A percentile compares a stretch with the other conserved stretches of the same genome.
Conservation (phyloP, 2,888 invertebrate genomes). For the Drosophila anceps region DNA sequence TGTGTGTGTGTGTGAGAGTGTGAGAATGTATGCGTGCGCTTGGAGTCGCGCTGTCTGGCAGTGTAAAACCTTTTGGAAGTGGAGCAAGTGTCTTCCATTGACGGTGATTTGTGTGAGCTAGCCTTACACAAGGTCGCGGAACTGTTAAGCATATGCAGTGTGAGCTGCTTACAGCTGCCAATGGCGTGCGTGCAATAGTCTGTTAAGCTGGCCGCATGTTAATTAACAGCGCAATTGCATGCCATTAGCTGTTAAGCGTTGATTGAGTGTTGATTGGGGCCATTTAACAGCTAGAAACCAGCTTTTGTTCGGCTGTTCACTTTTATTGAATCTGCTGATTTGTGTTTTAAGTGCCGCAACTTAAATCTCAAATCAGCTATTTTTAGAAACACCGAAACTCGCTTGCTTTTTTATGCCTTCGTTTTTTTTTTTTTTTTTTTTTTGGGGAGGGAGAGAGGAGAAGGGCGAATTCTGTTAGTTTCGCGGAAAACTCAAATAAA, state of each 20-base stretch:
- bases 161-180: not conserved
- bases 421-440: not conserved
- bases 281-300: conserved; percentile 11
- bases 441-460: no score
- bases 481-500: conserved; percentile 68
- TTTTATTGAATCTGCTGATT: conserved; percentile 26
- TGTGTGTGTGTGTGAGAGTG: not conserved
- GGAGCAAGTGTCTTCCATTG: conserved; percentile 66
- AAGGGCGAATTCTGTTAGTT: not conserved
- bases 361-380: conserved; percentile 37
- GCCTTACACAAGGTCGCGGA: conserved; percentile 16
- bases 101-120: not conserved
- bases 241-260: not conserved
- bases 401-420: conserved; percentile 22
- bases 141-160: not conserved
- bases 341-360: conserved; percentile 18
- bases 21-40: conserved; percentile 7
- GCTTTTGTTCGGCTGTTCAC: conserved; percentile 3
- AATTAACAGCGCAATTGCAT: conserved; percentile 4
- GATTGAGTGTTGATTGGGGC: conserved; percentile 16
- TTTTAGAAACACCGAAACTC: conserved; percentile 46
- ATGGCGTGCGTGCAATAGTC: not conserved
- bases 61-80: conserved; percentile 63
- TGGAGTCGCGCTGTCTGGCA: conserved; percentile 74
- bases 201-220: not conserved